phyloP scores from a whole-genome alignment of 2,797 vertebrate species.

The Pangasius djambal region DNA sequence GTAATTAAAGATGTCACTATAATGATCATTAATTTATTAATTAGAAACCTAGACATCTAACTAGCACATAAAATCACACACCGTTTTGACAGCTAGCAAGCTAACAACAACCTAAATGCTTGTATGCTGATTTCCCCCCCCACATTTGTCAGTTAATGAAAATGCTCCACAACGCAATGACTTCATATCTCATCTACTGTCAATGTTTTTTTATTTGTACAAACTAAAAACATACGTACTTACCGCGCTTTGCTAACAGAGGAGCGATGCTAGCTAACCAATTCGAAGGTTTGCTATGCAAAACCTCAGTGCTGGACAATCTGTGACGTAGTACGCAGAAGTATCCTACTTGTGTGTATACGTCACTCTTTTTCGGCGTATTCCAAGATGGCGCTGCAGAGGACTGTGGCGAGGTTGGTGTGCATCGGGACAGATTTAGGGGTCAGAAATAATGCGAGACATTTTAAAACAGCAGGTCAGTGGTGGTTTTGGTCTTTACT shows the following conservation, averaged over 20 bases:
- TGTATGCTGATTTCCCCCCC: neutral
- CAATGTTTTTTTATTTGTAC: neutral
- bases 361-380: slow-evolving; percentile 13
- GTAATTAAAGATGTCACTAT: neutral
- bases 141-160: neutral
- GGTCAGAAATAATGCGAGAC: slow-evolving; percentile 64
- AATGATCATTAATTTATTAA: neutral
- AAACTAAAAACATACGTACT: neutral
- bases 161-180: neutral
- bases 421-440: slow-evolving; percentile 61
- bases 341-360: neutral
- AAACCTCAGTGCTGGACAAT: neutral
- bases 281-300: neutral
- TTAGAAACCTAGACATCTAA: neutral
- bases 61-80: neutral
- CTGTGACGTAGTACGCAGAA: slow-evolving; percentile 19
- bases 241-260: neutral
- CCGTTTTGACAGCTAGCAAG: neutral
- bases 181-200: neutral
- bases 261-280: neutral
- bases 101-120: neutral
- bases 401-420: slow-evolving; percentile 27
- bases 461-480: slow-evolving; percentile 70
- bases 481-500: neutral
- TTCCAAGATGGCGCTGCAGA: slow-evolving; percentile 77